A percentile compares a stretch with the other conserved stretches of the same genome.
These are phyloP conservation scores for Anas platyrhynchos DNA, from an alignment of 2,113 vertebrate genomes.

Conservation along the genomic window DNA sequence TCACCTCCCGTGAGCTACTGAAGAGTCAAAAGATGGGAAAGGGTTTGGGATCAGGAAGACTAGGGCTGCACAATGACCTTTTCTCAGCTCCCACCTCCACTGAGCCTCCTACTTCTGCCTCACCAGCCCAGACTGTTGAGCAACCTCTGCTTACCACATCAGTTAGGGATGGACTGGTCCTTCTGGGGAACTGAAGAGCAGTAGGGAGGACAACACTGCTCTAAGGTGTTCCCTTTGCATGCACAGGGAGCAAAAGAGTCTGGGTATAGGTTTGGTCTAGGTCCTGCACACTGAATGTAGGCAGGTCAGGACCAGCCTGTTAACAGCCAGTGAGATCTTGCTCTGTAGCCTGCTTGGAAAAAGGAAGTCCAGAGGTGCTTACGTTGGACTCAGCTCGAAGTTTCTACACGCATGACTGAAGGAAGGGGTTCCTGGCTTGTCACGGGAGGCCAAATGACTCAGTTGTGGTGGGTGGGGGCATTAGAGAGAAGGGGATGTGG, in stretches of 20 bases:
- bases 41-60: background rate
- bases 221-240: background rate
- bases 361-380: background rate
- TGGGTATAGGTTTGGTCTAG: too few relatives aligned
- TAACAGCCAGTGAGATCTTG: background rate
- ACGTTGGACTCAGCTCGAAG: background rate
- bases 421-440: background rate
- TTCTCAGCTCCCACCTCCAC: background rate
- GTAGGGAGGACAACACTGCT: background rate
- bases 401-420: background rate
- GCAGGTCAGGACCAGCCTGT: background rate
- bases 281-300: fast-evolving
- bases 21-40: background rate
- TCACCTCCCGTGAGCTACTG: background rate
- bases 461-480: slow-evolving; percentile 28
- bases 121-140: background rate
- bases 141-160: background rate
- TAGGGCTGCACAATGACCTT: background rate
- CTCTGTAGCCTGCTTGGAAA: background rate
- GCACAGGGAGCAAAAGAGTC: background rate
- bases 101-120: background rate
- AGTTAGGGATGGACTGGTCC: background rate
- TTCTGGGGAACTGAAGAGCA: background rate
- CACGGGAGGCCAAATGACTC: slow-evolving; percentile 43
- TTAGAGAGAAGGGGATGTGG: slow-evolving; percentile 41